A percentile compares a stretch with the other conserved stretches of the same genome.
These are phyloP conservation scores for Gymnocephalus cernua DNA, from an alignment of 2,113 vertebrate genomes.

Conservation along the genomic window DNA sequence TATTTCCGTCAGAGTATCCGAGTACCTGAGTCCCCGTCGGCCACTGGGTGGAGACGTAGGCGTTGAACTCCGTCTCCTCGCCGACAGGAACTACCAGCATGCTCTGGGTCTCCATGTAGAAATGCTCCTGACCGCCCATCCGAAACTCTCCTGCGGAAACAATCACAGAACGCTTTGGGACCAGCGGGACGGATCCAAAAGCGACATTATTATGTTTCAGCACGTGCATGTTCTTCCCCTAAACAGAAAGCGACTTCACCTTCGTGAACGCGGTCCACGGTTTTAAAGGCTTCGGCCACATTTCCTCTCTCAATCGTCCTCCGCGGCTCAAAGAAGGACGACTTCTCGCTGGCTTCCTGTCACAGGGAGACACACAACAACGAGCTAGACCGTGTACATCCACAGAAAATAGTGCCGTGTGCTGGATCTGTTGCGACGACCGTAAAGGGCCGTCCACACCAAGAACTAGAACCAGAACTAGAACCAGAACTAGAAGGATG, in stretches of 20 bases:
- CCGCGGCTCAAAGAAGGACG: slow-evolving; percentile 77
- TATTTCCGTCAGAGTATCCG: no score
- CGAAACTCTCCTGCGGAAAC: slow-evolving; percentile 82
- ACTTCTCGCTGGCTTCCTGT: slow-evolving; percentile 82
- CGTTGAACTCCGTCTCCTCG: slow-evolving; percentile 86
- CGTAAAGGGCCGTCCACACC: no score
- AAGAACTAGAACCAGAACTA: no score
- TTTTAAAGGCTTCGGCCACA: slow-evolving; percentile 70
- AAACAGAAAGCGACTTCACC: slow-evolving; percentile 54
- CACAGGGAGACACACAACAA: not conserved
- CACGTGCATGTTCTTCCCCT: not conserved
- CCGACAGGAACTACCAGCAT: slow-evolving; percentile 86
- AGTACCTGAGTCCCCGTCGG: slow-evolving; percentile 82
- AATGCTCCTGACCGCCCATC: slow-evolving; percentile 89
- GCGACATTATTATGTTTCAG: not conserved
- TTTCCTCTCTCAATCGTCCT: slow-evolving; percentile 72
- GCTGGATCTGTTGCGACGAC: not conserved
- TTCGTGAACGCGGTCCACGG: slow-evolving; percentile 71
- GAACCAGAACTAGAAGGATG: no score
- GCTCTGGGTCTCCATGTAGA: slow-evolving; percentile 92
- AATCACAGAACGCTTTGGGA: not conserved
- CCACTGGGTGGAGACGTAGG: slow-evolving; percentile 86
- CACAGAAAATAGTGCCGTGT: not conserved
- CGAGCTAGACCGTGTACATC: not conserved
- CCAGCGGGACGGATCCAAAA: no score